Conservation (phyloP, 2,113 vertebrate genomes). For the Psettodes erumei region DNA sequence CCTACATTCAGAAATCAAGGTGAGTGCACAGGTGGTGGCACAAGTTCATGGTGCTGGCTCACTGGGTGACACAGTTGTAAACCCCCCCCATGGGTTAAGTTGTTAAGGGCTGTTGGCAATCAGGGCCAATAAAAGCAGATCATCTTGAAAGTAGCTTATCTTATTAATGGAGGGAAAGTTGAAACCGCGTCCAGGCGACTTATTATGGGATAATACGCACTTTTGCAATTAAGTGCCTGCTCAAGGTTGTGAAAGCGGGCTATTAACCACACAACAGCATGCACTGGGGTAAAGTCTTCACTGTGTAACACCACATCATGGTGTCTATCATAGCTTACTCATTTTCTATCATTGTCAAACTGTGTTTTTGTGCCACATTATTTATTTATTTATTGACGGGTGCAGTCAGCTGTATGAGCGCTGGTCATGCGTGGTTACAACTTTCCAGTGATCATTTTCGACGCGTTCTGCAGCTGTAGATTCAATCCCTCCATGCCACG, state of each 20-base stretch:
- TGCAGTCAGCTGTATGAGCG: not conserved
- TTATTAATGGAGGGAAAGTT: not conserved
- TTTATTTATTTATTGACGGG: too few species aligned
- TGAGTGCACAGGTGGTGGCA: conserved; percentile 42
- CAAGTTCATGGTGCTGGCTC: not conserved
- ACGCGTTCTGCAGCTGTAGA: not conserved
- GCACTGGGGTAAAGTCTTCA: not conserved
- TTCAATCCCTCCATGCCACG: not conserved
- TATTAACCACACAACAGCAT: too few species aligned
- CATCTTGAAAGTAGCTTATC: not conserved
- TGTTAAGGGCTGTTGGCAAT: not conserved
- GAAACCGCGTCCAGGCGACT: too few species aligned
- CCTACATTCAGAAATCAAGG: conserved; percentile 30
- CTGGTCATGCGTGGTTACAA: not conserved
- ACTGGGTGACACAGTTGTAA: conserved; percentile 12
- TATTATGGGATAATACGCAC: too few species aligned
- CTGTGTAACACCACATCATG: too few species aligned
- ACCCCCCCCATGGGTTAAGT: conserved; percentile 24
- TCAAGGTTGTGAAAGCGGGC: too few species aligned
- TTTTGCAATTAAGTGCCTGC: too few species aligned
- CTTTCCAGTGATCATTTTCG: not conserved
- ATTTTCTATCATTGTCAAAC: too few species aligned
- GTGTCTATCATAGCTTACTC: too few species aligned
- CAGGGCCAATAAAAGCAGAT: not conserved
- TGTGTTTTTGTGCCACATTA: not conserved